Percentiles rank a stretch among this genome's conserved stretches.
phyloP scores from a whole-genome alignment of 2,888 invertebrate species.

The Athalia rosae region DNA sequence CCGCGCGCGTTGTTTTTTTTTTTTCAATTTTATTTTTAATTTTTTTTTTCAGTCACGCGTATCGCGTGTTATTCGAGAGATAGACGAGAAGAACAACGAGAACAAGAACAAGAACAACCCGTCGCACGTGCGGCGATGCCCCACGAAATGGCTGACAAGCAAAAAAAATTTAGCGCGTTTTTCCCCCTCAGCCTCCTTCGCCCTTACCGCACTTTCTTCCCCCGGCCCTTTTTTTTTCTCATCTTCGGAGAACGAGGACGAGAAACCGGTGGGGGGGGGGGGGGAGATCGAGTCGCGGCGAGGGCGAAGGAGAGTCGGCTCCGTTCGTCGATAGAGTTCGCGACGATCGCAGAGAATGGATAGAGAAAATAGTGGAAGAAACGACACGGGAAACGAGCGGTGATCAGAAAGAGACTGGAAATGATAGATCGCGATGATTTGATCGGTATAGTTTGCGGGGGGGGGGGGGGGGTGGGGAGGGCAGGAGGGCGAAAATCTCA shows the following conservation, averaged over 20 bases:
- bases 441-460: too few species aligned
- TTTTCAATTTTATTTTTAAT: too few species aligned
- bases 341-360: conserved; percentile 29
- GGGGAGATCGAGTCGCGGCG: conserved; percentile 44
- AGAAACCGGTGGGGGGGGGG: conserved; percentile 31
- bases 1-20: too few species aligned
- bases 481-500: conserved; percentile 7
- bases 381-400: conserved; percentile 45
- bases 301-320: conserved; percentile 37
- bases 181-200: conserved; percentile 16
- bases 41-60: too few species aligned
- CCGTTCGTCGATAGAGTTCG: conserved; percentile 50
- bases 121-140: conserved; percentile 39
- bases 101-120: too few species aligned
- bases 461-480: too few species aligned
- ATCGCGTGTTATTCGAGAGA: too few species aligned
- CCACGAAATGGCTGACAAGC: conserved; percentile 42
- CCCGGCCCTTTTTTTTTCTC: conserved; percentile 32
- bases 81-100: too few species aligned
- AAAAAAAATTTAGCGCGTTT: conserved; percentile 12
- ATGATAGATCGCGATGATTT: conserved; percentile 33
- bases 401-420: not conserved
- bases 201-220: not conserved
- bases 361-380: conserved; percentile 39
- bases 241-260: conserved; percentile 6